Percentiles rank a stretch among this genome's conserved stretches.
These are phyloP conservation scores for Sarcoramphus papa DNA, from an alignment of 2,797 vertebrate species.

Conservation along the genomic window DNA sequence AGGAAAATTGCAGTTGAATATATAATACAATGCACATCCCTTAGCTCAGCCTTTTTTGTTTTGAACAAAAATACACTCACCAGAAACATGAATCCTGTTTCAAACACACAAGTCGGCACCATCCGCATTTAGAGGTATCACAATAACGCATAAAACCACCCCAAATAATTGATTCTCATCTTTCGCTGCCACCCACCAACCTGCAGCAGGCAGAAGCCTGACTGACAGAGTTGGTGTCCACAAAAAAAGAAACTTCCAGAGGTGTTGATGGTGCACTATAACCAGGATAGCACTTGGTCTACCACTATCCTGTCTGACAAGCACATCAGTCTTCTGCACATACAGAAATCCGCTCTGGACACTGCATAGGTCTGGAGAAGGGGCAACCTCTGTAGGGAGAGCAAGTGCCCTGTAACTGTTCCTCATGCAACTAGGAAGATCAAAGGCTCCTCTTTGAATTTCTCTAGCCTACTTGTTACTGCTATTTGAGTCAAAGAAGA, in stretches of 20 bases:
- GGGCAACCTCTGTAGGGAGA: neutral
- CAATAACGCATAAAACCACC: neutral
- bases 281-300: neutral
- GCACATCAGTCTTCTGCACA: neutral
- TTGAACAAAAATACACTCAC: neutral
- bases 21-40: neutral
- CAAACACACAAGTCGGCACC: neutral
- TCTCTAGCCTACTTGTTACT: neutral
- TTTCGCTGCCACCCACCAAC: neutral
- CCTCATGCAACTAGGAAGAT: neutral
- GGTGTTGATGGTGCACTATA: neutral
- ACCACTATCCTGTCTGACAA: neutral
- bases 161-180: neutral
- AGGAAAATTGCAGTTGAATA: neutral
- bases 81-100: neutral
- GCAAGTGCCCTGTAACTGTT: neutral
- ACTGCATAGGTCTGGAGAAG: neutral
- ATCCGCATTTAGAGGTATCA: neutral
- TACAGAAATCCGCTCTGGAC: neutral
- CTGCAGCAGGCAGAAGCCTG: neutral
- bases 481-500: neutral
- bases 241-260: neutral
- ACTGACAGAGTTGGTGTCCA: neutral
- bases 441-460: neutral
- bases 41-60: neutral